phyloP scores from a whole-genome alignment of 2,113 vertebrate species.

The Gymnocephalus cernua region DNA sequence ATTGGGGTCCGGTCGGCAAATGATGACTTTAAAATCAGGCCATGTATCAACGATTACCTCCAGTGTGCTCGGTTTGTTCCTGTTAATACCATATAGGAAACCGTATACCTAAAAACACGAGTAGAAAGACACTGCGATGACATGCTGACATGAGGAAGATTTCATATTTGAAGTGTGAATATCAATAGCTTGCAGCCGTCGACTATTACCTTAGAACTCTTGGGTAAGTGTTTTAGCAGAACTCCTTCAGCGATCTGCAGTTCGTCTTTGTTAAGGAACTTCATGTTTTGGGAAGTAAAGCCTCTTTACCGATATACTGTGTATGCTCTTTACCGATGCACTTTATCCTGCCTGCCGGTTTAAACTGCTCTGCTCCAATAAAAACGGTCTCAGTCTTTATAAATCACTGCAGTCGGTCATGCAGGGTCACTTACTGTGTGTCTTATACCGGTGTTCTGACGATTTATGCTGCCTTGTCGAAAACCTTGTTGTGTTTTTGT shows the following conservation, averaged over 20 bases:
- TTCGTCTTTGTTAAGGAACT: conserved; percentile 63
- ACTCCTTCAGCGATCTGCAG: conserved; percentile 60
- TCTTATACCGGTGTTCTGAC: too few relatives aligned
- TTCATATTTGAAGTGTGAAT: too few relatives aligned
- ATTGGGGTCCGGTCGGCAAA: conserved; percentile 55
- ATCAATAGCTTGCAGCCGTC: too few relatives aligned
- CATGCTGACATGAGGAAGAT: background rate
- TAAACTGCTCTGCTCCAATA: background rate
- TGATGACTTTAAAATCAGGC: conserved; percentile 77
- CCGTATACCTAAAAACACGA: conserved; percentile 68
- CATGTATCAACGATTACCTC: conserved; percentile 74
- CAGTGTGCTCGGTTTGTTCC: conserved; percentile 57
- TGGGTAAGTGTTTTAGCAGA: conserved; percentile 64
- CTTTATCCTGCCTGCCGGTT: background rate
- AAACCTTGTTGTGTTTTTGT: too few relatives aligned
- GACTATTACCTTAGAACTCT: conserved; percentile 74
- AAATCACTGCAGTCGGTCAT: background rate
- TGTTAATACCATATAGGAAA: conserved; percentile 59
- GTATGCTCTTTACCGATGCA: background rate
- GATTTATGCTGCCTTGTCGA: too few relatives aligned
- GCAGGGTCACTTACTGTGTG: background rate
- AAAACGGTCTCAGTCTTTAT: background rate
- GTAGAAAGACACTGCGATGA: background rate
- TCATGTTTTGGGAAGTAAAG: conserved; percentile 53
- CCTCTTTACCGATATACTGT: background rate